Base-by-base conservation (phyloP, 2,797 vertebrate genomes). In the Pempheris klunzingeri region DNA sequence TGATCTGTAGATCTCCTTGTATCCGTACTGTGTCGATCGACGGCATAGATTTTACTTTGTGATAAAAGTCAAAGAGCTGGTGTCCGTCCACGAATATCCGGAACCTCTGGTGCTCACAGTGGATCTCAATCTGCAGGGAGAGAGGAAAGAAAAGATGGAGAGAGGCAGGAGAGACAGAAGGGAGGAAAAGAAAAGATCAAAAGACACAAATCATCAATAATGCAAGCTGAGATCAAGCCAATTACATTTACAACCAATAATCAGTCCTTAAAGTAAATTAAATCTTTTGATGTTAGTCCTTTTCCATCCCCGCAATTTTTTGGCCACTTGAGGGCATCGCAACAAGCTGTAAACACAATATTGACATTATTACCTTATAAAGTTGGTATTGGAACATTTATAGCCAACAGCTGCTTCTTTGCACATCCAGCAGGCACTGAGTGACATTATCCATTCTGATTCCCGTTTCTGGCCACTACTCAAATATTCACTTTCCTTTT, bases 21-120 rank as follows among this genome's bases (percentile, higher is more conserved):
- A 99, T 99, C 93, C 96, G 97, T 93, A 99, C 97, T 22, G 97
- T 97, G 92, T 99, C 96, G 83, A 99, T 99, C 24, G 97, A 94
- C 60, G 96, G 81, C 90, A 99, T 95, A n/a, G 96, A 96, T 94
- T 97, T 96, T 77, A 99, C 94, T 93, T 98, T 98, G 90, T 99
- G 98, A 92, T 98, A 99, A 97, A 99, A 99, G 96, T 99, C 98
- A 96, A 99, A 99, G 84, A 99, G 97, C 93, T 97, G 97, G 89
- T 99, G 98, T 96, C 98, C 97, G 34, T 99, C 98, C 92, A 99
- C 97, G 90, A 99, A 98, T 95, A 99, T 96, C 91, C 98, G 97
- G 95, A 99, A 99, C 49, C 98, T 95, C 77, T 97, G 97, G 93
- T 99, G 98, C 90, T 99, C 98, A 5, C 98, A 99, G 90, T 98